Base-by-base conservation (phyloP, 2,797 vertebrate genomes). In the Phalloptychus januarius region DNA sequence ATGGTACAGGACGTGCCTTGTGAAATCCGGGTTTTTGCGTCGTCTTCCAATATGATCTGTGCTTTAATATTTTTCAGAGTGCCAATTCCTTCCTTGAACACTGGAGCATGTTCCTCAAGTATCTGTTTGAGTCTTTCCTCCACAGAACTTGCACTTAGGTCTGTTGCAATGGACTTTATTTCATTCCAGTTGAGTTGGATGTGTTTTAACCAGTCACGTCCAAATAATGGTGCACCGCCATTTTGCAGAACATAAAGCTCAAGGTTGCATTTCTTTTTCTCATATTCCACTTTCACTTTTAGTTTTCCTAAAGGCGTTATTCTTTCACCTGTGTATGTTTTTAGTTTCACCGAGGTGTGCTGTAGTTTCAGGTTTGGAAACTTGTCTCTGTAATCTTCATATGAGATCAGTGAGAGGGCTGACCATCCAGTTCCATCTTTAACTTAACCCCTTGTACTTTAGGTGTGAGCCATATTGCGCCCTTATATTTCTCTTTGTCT, bases 371-470 rank as follows among this genome's bases (percentile, higher is more conserved):
- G 18, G 20, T 18, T 48, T 25, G 69, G 25, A 10, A 71, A 46
- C 8, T 28, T 71, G 0, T 71, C 40, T 71, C 25, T 71, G 67
- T 71, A 46, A 45, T 71, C n/a, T 46, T 46, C 44, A 48, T 71
- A 48, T 71, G 70, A 48, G 70, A 71, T 33, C 44, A 71, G 28
- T 46, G 44, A 71, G 44, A 71, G 70, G 16, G 44, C 44, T 31
- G 70, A 71, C 44, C 70, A 4, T 48, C 70, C 15, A 71, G n/a
- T 16, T 50, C 46, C 46, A 31, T 48, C 46, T 48, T 11, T 48
- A 48, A 16, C 46, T 48, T 11, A 48, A 18, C 13, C 33, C 28
- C 31, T 50, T 33, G 28, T 71, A 71, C 23, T 33, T 71, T 50
- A 48, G 45, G 31, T 72, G 71, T 72, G 7, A 72, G 28, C 71